Percentiles rank a stretch among this genome's conserved stretches.
Evolutionary conservation across 1,140 invertebrate species (phyloP).

Genomic region (Dreissena polymorpha): DNA sequence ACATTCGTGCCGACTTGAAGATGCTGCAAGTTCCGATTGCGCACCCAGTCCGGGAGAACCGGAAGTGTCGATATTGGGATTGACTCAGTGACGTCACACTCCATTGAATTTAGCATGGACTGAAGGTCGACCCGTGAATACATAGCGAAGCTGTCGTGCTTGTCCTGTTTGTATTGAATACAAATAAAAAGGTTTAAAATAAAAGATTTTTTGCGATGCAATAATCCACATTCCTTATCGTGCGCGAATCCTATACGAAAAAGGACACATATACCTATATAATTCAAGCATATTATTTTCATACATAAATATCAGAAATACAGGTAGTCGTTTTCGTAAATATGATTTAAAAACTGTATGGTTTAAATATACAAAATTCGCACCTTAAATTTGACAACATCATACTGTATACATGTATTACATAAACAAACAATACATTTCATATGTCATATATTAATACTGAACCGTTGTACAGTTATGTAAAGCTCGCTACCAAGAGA

Average conservation of each 20-base stretch:
- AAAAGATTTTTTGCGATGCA: not conserved
- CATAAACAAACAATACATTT: too few species aligned
- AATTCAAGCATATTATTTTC: too few species aligned
- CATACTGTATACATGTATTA: too few species aligned
- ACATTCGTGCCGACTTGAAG: conserved; percentile 28
- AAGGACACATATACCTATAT: too few species aligned
- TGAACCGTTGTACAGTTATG: not conserved
- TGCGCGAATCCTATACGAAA: too few species aligned
- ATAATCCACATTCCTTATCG: not conserved
- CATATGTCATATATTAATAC: not conserved
- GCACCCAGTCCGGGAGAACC: conserved; percentile 36
- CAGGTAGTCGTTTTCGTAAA: too few species aligned
- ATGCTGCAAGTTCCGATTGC: conserved; percentile 25
- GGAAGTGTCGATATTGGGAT: conserved; percentile 44
- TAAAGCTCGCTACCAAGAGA: too few species aligned
- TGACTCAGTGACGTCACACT: conserved; percentile 30
- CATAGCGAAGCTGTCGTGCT: conserved; percentile 26
- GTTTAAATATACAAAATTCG: too few species aligned
- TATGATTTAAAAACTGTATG: too few species aligned
- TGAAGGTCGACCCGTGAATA: conserved; percentile 40
- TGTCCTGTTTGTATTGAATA: not conserved
- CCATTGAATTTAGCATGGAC: conserved; percentile 34
- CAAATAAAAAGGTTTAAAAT: not conserved
- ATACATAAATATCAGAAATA: too few species aligned
- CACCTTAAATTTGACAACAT: too few species aligned